phyloP scores from a whole-genome alignment of 2,888 invertebrate species.

The Theristus sp. region DNA sequence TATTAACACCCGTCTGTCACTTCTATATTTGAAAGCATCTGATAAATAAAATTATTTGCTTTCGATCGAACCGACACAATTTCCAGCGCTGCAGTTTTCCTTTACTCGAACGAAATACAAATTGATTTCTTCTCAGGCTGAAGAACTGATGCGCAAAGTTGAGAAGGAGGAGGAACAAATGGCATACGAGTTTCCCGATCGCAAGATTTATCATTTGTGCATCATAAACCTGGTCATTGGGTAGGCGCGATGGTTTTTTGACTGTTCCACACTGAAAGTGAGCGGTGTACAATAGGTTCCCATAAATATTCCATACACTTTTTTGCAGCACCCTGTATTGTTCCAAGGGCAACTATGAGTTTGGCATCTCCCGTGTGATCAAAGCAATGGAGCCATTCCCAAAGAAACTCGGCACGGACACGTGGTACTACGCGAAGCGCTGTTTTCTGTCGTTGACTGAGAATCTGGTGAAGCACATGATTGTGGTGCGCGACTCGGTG shows the following conservation, averaged over 20 bases:
- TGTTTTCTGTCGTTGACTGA: constrained; percentile 82
- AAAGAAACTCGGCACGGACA: constrained; percentile 85
- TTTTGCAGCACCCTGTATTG: constrained; percentile 64
- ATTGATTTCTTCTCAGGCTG: constrained; percentile 43
- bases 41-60: too few species aligned
- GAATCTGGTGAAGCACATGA: constrained; percentile 70
- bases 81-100: too few species aligned
- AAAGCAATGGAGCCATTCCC: constrained; percentile 84
- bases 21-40: too few species aligned
- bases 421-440: constrained; percentile 92
- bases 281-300: neutral
- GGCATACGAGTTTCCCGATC: constrained; percentile 73
- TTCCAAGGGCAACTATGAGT: constrained; percentile 95
- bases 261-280: too few species aligned
- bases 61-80: too few species aligned
- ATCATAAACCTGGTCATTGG: constrained; percentile 97
- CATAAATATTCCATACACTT: too few species aligned
- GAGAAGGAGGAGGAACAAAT: constrained; percentile 90
- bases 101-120: too few species aligned
- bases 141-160: constrained; percentile 92
- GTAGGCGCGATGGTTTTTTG: too few species aligned
- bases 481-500: constrained; percentile 64
- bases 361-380: constrained; percentile 87
- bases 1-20: too few species aligned
- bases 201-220: constrained; percentile 81